Evolutionary conservation across 2,888 invertebrate genomes (phyloP), one percentile per base, ranked within the genome.

Genomic region (Caenorhabditis becei): DNA sequence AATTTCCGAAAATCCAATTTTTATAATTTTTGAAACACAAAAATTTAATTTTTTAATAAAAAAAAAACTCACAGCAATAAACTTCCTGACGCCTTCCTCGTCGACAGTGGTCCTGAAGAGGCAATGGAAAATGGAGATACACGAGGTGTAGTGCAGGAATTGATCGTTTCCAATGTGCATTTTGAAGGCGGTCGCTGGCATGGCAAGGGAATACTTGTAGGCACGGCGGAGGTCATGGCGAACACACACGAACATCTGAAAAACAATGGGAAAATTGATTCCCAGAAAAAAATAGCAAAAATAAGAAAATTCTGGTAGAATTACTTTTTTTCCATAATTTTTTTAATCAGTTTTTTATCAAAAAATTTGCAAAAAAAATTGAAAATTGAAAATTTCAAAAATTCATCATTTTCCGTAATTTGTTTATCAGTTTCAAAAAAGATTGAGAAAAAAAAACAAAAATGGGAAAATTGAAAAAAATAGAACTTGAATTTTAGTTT

Each of bases 131-230:
- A 28, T 24, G 16, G 59, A 14, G 7, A 75, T 41, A 1, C 14
- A 20, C 2, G 41, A 41, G 1, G 66, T 66, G 53, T 59, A 66
- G 0, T 16, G n/a, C 20, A 75, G 28, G n/a, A 75, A 20, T 41
- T 61, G 59, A 1, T 75, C 66, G 28, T 75, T 75, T 14, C 66
- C 74, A 7, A 75, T 23, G n/a, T 32, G 16, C 74, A 75, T 66
- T 61, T 66, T 66, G 44, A 75, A 75, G 10, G 51, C 18, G 26
- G 59, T 59, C 14, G 66, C 65, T 20, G 74, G 66, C 59, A 75
- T 49, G 4, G 66, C 26, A 5, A 75, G 10, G 1, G 59, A 41
- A 59, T 59, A 75, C 20, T 66, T 75, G 16, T 20, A 26, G n/a
- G 26, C 32, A 8, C 72, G 54, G 11, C 49, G 47, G 16, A 72